phyloP scores from a whole-genome alignment of 2,888 invertebrate species.

The Aphrophora alni region DNA sequence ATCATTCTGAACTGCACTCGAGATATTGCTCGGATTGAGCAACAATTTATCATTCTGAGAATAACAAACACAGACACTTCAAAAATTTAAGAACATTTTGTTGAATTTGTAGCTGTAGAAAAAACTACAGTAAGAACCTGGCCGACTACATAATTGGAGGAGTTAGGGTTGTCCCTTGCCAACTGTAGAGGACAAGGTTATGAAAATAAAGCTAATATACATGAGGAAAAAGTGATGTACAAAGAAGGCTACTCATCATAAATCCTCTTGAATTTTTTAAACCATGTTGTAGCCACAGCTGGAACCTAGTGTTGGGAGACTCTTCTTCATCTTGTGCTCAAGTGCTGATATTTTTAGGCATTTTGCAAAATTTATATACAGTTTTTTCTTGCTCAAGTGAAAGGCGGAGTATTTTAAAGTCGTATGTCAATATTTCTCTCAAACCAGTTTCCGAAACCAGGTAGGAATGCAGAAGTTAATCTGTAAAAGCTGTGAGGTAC shows the following conservation, averaged over 20 bases:
- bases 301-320: slow-evolving; percentile 16
- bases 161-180: slow-evolving; percentile 12
- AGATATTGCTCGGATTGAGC: too few relatives aligned
- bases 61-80: too few relatives aligned
- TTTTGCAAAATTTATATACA: slow-evolving; percentile 8
- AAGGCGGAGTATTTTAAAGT: slow-evolving; percentile 14
- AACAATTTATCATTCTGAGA: too few relatives aligned
- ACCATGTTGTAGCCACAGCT: slow-evolving; percentile 10
- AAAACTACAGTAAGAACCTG: slow-evolving; percentile 12
- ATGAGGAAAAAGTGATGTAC: slow-evolving; percentile 11
- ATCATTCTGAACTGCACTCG: too few relatives aligned
- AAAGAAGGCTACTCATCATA: slow-evolving; percentile 1
- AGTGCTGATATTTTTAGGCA: slow-evolving; percentile 11
- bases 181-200: slow-evolving; percentile 12
- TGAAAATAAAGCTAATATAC: neutral
- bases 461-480: slow-evolving; percentile 16
- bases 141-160: slow-evolving; percentile 14
- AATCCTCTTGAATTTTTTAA: slow-evolving; percentile 17
- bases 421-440: neutral
- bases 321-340: neutral
- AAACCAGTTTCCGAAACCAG: neutral
- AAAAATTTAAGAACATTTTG: neutral
- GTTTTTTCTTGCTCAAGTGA: slow-evolving; percentile 23
- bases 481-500: slow-evolving; percentile 17
- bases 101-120: slow-evolving; percentile 7